Evolutionary conservation across 2,797 vertebrate genomes (phyloP), one percentile per base, ranked within the genome.

Genomic region (Microctenopoma stevenorrisi): DNA sequence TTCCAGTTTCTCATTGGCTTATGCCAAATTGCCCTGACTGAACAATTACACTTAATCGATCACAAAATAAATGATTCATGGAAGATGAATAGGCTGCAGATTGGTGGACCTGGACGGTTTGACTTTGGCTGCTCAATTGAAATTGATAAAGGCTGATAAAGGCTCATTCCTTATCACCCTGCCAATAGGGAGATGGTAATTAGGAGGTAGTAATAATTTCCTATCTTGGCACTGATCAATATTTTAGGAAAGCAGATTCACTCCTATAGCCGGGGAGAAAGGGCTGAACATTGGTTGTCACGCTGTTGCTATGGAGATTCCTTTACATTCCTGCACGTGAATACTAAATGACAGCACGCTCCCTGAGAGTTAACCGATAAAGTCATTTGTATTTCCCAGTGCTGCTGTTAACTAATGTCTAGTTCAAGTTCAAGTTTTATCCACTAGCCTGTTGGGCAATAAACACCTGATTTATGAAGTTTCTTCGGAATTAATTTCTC

Each of bases 51-150:
- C 84, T 94, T 95, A 97, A 98, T 99, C 95, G 95, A 98, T 98
- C 96, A 96, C 93, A 84, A 95, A 97, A 96, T 96, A 97, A 99
- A 98, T 98, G 96, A 97, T 97, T 98, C 95, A 96, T 95, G 95
- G 95, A 98, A 97, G 97, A 99, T 97, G 94, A 96, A 99, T 98
- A 94, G 94, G 90, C 87, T 91, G 86, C 94, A 95, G 95, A 97
- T 96, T 96, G 96, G 95, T 95, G 93, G 91, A 90, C 93, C 93
- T 96, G 91, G 90, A 94, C 93, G 84, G 90, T 93, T 93, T 93
- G 93, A 96, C 93, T 95, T 95, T 94, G 92, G 94, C 91, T 94
- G 95, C 94, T 95, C 93, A 94, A 94, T 94, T 95, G 94, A 96
- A 97, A 97, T 96, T 96, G 95, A 97, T 96, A 95, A 95, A 96